These are phyloP conservation scores for Barbus barbus DNA, from an alignment of 2,113 vertebrate species.

Conservation along the genomic window DNA sequence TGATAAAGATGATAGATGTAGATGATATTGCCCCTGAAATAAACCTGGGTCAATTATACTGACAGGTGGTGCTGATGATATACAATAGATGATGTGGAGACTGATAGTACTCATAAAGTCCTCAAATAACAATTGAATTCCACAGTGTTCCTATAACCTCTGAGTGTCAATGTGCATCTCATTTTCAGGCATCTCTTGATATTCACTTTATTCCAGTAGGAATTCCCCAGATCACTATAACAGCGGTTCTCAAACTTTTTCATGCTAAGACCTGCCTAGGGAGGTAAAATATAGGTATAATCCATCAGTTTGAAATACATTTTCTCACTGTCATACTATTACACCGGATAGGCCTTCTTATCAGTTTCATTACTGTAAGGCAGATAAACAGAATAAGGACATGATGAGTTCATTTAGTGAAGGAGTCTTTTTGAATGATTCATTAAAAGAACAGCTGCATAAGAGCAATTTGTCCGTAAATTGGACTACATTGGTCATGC, in stretches of 20 bases:
- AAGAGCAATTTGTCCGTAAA: neutral
- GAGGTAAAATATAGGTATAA: neutral
- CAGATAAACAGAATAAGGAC: neutral
- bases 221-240: neutral
- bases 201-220: neutral
- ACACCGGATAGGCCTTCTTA: neutral
- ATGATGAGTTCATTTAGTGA: neutral
- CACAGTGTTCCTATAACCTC: neutral
- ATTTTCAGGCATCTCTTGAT: neutral
- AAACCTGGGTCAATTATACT: neutral
- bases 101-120: neutral
- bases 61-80: neutral
- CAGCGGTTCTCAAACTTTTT: neutral
- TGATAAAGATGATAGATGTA: neutral
- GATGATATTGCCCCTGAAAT: neutral
- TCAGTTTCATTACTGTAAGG: neutral
- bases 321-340: neutral
- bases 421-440: neutral
- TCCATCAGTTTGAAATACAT: neutral
- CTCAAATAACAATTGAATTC: neutral
- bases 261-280: neutral
- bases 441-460: neutral
- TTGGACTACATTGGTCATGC: neutral
- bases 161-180: neutral
- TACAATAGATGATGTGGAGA: neutral